These are phyloP conservation scores for Acrocephalus arundinaceus DNA, from an alignment of 2,113 vertebrate genomes.

Conservation along the genomic window DNA sequence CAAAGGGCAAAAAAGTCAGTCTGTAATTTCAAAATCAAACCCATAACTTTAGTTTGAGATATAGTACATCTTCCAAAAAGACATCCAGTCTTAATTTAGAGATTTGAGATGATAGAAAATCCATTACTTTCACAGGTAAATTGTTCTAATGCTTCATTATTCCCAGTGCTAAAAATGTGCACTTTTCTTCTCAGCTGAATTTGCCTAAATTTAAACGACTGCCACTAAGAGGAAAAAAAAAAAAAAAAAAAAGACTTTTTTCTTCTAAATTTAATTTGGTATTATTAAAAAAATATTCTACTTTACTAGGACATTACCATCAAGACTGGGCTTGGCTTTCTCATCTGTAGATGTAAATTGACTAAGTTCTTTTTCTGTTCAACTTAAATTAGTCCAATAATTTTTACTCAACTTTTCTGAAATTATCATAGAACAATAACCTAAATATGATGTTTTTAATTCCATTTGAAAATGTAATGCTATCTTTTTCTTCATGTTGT, in stretches of 20 bases:
- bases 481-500: not conserved
- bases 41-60: not conserved
- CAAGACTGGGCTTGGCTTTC: not conserved
- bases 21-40: constrained; percentile 36
- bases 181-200: not conserved
- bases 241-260: not conserved
- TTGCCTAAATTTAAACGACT: constrained; percentile 6
- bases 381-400: not conserved
- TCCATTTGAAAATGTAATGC: not conserved
- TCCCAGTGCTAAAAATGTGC: constrained; percentile 1
- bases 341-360: not conserved
- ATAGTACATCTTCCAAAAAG: not conserved
- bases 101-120: constrained; percentile 1
- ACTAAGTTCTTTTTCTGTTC: not conserved
- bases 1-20: not conserved
- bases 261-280: not conserved
- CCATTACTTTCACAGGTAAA: constrained; percentile 33
- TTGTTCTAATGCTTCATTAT: constrained; percentile 33
- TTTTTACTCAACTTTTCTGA: not conserved
- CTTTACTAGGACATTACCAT: not conserved
- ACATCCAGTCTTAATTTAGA: constrained; percentile 21
- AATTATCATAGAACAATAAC: not conserved
- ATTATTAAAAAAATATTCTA: not conserved
- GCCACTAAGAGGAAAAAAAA: not conserved
- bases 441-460: not conserved